A percentile compares a stretch with the other conserved stretches of the same genome.
phyloP scores from a whole-genome alignment of 2,888 invertebrate species.

The Cartodere bifasciata region DNA sequence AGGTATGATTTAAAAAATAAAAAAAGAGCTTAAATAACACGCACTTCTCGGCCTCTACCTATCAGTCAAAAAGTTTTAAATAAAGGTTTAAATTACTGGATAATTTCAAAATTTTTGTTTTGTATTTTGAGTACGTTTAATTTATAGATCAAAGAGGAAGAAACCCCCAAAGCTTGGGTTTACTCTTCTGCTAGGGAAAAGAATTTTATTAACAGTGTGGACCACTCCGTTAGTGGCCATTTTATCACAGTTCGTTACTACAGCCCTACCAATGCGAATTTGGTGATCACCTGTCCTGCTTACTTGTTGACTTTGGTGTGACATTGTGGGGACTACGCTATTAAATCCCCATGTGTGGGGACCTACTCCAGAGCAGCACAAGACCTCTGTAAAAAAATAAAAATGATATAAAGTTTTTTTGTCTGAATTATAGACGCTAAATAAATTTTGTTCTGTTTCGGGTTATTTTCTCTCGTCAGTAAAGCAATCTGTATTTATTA shows the following conservation, averaged over 20 bases:
- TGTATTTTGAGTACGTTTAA: too few relatives aligned
- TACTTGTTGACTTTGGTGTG: conserved; percentile 28
- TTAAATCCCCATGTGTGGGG: conserved; percentile 32
- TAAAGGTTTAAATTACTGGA: too few relatives aligned
- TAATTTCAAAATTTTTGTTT: too few relatives aligned
- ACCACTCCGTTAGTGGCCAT: conserved; percentile 45
- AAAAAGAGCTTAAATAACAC: too few relatives aligned
- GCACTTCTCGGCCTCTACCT: too few relatives aligned
- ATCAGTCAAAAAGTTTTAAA: too few relatives aligned
- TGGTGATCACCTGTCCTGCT: conserved; percentile 26
- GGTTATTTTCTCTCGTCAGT: too few relatives aligned
- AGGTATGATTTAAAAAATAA: too few relatives aligned
- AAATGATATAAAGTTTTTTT: too few relatives aligned
- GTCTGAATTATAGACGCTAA: too few relatives aligned
- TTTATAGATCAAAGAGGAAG: conserved; percentile 31
- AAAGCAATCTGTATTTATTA: too few relatives aligned
- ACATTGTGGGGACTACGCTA: conserved; percentile 28
- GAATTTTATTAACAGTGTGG: conserved; percentile 41
- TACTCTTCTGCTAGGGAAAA: conserved; percentile 32
- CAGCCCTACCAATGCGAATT: conserved; percentile 28
- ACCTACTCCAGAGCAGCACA: conserved; percentile 34
- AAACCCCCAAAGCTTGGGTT: conserved; percentile 24
- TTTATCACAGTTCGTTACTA: conserved; percentile 37
- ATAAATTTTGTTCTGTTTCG: too few relatives aligned
- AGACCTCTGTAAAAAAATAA: conserved; percentile 28